A percentile compares a stretch with the other conserved stretches of the same genome.
Conservation (phyloP, 2,797 vertebrate species). For the Falco peregrinus region DNA sequence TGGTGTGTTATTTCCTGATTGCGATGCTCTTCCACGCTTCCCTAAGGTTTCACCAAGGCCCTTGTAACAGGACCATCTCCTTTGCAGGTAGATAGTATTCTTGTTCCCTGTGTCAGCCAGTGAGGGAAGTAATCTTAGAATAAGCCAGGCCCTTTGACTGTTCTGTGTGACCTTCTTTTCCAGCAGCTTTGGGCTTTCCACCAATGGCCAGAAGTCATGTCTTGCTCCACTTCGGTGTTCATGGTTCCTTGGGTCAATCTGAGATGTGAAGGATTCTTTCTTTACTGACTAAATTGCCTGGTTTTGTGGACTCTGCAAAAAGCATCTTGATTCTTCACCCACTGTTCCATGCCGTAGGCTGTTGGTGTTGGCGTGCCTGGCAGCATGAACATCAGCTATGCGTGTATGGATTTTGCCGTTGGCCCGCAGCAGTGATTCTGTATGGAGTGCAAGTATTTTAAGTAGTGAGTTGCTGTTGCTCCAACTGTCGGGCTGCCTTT, state of each 20-base stretch:
- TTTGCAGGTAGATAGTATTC: background rate
- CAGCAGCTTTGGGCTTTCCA: background rate
- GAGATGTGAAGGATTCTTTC: background rate
- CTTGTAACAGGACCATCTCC: background rate
- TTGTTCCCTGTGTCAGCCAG: background rate
- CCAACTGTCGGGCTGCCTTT: background rate
- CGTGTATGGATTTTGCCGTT: background rate
- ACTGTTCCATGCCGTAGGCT: rapidly evolving
- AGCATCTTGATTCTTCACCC: background rate
- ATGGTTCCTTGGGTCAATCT: background rate
- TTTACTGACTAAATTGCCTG: background rate
- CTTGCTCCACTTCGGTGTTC: background rate
- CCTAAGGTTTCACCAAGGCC: background rate
- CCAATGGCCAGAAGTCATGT: background rate
- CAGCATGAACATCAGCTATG: background rate
- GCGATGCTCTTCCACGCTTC: background rate
- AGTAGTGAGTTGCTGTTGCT: background rate
- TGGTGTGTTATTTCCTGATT: background rate
- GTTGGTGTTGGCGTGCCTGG: background rate
- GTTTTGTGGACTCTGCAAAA: background rate
- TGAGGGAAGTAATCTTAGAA: background rate
- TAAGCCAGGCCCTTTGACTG: background rate
- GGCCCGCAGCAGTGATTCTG: background rate
- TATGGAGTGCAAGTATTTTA: background rate
- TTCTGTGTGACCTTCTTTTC: background rate